Conservation (phyloP, 1,140 invertebrate species). For the Chrysomallon squamiferum region DNA sequence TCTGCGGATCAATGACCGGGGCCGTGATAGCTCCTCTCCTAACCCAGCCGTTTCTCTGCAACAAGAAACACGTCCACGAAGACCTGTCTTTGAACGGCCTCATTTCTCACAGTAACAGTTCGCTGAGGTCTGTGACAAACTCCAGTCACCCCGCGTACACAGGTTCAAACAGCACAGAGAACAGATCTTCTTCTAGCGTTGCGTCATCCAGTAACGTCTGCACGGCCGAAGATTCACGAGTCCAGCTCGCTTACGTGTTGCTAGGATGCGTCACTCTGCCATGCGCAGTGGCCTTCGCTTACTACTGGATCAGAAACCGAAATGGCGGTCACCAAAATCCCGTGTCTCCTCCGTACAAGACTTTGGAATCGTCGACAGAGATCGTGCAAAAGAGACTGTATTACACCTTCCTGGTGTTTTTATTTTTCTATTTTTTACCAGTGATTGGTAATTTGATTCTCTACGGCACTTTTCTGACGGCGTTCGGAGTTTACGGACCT, state of each 20-base stretch:
- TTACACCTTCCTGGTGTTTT: not conserved
- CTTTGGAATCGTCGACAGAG: not conserved
- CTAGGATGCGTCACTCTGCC: not conserved
- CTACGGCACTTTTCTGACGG: not conserved
- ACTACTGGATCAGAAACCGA: not conserved
- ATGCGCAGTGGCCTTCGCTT: not conserved
- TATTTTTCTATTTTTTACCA: conserved; percentile 1
- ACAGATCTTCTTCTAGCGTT: not conserved
- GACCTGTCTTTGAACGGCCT: too few relatives aligned
- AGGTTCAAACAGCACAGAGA: not conserved
- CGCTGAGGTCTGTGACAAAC: not conserved
- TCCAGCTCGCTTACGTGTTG: not conserved
- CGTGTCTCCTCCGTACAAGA: not conserved
- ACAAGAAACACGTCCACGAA: too few relatives aligned
- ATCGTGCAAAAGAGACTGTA: not conserved
- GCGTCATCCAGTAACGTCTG: not conserved
- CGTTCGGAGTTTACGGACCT: not conserved
- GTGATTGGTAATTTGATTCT: not conserved
- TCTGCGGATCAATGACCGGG: not conserved
- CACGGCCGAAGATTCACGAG: not conserved
- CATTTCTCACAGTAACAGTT: too few relatives aligned
- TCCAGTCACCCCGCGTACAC: not conserved
- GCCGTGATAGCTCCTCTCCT: not conserved
- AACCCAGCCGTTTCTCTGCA: not conserved
- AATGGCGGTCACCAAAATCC: not conserved